Conservation (phyloP, 2,888 invertebrate genomes). For the Troglohyphantes excavatus region DNA sequence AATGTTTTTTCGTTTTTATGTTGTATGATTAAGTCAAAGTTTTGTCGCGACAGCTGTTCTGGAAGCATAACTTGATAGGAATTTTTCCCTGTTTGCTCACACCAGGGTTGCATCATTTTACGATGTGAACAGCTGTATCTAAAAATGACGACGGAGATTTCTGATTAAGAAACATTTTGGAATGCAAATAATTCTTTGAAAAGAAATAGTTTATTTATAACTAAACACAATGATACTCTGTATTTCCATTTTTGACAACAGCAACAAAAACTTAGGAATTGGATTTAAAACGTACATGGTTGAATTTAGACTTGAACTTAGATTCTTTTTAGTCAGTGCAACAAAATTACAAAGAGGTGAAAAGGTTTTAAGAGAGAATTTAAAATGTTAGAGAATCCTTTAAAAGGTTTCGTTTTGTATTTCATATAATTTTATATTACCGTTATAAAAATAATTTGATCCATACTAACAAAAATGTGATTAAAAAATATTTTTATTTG, state of each 20-base stretch:
- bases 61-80: not conserved
- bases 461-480: too few species aligned
- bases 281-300: too few species aligned
- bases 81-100: slow-evolving; percentile 36
- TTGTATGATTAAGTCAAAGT: slow-evolving; percentile 8
- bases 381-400: not conserved
- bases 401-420: not conserved
- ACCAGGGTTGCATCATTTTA: slow-evolving; percentile 36
- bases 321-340: too few species aligned
- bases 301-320: too few species aligned
- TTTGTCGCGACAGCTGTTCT: slow-evolving; percentile 19
- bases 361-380: not conserved
- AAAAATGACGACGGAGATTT: slow-evolving; percentile 36
- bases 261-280: too few species aligned
- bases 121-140: slow-evolving; percentile 51
- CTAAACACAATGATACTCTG: too few species aligned
- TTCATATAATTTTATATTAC: too few species aligned
- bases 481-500: too few species aligned
- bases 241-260: too few species aligned
- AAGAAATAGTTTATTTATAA: too few species aligned
- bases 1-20: slow-evolving; percentile 8
- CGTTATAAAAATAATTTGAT: not conserved
- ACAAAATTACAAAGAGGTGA: too few species aligned
- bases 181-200: not conserved
- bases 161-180: not conserved